phyloP scores from a whole-genome alignment of 1,140 invertebrate genomes.

The Camponotus vicinus region DNA sequence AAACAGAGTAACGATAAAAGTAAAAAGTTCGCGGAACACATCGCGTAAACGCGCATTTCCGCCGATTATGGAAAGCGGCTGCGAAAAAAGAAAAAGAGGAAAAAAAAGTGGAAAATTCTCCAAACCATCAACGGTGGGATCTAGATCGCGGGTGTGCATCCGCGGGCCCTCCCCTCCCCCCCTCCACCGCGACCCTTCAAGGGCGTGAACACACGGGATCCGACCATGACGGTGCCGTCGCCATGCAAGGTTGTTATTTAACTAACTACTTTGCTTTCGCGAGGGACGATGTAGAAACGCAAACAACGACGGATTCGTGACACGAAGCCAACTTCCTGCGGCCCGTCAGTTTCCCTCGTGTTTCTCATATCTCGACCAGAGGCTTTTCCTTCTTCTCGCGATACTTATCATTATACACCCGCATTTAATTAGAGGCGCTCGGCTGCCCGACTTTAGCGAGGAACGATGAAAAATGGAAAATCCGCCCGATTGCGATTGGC shows the following conservation, averaged over 20 bases:
- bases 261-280: slow-evolving; percentile 34
- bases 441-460: neutral
- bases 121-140: slow-evolving; percentile 33
- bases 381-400: slow-evolving; percentile 65
- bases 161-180: neutral
- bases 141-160: slow-evolving; percentile 51
- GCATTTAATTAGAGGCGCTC: slow-evolving; percentile 63
- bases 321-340: slow-evolving; percentile 69
- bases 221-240: slow-evolving; percentile 43
- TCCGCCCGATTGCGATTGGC: neutral
- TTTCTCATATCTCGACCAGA: slow-evolving; percentile 51
- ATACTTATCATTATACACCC: slow-evolving; percentile 60
- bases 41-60: slow-evolving; percentile 28
- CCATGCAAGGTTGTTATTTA: slow-evolving; percentile 40
- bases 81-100: slow-evolving; percentile 12
- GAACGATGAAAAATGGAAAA: neutral
- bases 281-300: slow-evolving; percentile 4
- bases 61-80: slow-evolving; percentile 37
- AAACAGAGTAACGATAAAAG: neutral
- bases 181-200: slow-evolving; percentile 50
- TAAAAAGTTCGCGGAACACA: slow-evolving; percentile 22
- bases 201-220: slow-evolving; percentile 60
- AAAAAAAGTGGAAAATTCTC: slow-evolving; percentile 38
- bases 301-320: slow-evolving; percentile 57
- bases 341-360: slow-evolving; percentile 48